Evolutionary conservation across 2,797 vertebrate species (phyloP).

Genomic region (Bryconaethiops microstoma): DNA sequence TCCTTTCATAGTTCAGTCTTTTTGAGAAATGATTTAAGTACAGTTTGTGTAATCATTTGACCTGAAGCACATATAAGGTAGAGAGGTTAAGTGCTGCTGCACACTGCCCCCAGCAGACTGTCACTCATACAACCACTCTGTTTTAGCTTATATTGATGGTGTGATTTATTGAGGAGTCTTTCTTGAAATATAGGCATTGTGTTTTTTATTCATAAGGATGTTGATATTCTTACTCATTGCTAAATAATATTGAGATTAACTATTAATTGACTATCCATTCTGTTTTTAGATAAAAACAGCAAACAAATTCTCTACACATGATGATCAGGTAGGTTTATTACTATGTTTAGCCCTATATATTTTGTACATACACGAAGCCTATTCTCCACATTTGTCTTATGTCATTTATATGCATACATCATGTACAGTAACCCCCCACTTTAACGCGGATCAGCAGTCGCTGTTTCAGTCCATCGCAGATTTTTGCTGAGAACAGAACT

Average conservation of each 20-base stretch:
- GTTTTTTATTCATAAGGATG: background rate
- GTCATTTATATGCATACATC: too few relatives aligned
- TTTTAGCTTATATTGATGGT: background rate
- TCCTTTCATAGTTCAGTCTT: background rate
- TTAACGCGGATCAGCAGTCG: too few relatives aligned
- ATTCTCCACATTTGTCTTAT: too few relatives aligned
- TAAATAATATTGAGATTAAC: background rate
- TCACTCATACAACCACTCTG: background rate
- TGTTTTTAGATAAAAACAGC: constrained; percentile 79
- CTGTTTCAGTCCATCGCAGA: too few relatives aligned
- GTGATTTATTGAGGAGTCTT: background rate
- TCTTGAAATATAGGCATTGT: background rate
- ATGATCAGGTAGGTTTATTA: constrained; percentile 77
- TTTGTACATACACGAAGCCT: background rate
- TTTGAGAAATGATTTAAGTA: too few relatives aligned
- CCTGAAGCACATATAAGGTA: background rate
- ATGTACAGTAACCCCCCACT: too few relatives aligned
- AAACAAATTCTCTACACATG: constrained; percentile 79
- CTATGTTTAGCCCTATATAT: background rate
- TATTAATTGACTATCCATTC: constrained; percentile 21
- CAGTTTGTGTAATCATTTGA: background rate
- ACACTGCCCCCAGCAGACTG: background rate
- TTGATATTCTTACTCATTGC: background rate
- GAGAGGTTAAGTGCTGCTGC: background rate
- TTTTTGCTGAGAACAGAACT: too few relatives aligned